Evolutionary conservation across 1,140 invertebrate genomes (phyloP).

Genomic region (Pygmarrhopalites habei): DNA sequence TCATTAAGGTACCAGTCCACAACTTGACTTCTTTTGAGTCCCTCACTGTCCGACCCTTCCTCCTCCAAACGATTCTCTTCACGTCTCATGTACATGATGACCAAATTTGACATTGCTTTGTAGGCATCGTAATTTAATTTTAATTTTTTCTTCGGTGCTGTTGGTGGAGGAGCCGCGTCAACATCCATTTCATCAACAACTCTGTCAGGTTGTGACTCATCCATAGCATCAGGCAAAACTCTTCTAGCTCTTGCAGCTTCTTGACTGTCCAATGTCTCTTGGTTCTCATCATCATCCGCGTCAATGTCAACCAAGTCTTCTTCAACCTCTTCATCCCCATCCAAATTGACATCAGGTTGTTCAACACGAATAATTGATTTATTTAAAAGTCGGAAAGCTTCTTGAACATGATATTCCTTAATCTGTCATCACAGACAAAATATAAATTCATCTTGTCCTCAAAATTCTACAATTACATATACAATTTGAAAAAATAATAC

Average conservation of each 20-base stretch:
- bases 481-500: slow-evolving; percentile 10
- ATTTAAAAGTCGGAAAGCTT: slow-evolving; percentile 89
- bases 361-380: slow-evolving; percentile 98
- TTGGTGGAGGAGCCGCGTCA: slow-evolving; percentile 5
- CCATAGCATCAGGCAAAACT: slow-evolving; percentile 42
- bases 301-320: slow-evolving; percentile 43
- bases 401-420: slow-evolving; percentile 76
- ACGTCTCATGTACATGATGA: slow-evolving; percentile 79
- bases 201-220: slow-evolving; percentile 47
- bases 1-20: slow-evolving; percentile 92
- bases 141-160: slow-evolving; percentile 66
- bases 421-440: slow-evolving; percentile 44
- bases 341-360: slow-evolving; percentile 91
- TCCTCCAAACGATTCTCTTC: slow-evolving; percentile 62
- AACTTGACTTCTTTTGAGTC: slow-evolving; percentile 72
- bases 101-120: slow-evolving; percentile 82
- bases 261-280: slow-evolving; percentile 12
- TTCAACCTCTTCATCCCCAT: slow-evolving; percentile 55
- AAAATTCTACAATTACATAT: too few species aligned
- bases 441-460: too few species aligned
- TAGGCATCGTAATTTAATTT: slow-evolving; percentile 93
- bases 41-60: slow-evolving; percentile 50
- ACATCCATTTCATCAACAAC: slow-evolving; percentile 32
- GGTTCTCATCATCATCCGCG: slow-evolving; percentile 32
- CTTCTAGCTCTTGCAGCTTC: slow-evolving; percentile 41